Evolutionary conservation across 2,888 invertebrate genomes (phyloP).

Genomic region (Ariolimax columbianus): DNA sequence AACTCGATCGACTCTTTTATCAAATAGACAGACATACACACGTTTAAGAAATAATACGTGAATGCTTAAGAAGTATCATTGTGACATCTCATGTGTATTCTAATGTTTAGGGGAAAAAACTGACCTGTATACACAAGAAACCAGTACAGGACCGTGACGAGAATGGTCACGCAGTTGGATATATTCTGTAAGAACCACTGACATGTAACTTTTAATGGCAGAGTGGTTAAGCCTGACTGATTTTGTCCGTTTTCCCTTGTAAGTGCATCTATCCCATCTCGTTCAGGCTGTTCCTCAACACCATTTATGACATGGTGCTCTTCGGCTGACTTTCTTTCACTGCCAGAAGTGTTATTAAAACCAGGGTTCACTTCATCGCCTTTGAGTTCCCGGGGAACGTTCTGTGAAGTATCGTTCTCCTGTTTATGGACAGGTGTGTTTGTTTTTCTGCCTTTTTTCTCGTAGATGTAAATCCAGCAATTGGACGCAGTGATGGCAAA

Average conservation of each 20-base stretch:
- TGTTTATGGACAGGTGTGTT: background rate
- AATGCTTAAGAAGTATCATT: no score
- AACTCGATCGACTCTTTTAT: no score
- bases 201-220: background rate
- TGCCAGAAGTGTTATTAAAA: background rate
- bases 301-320: background rate
- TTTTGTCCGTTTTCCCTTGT: no score
- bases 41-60: no score
- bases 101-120: no score
- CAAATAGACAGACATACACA: no score
- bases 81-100: no score
- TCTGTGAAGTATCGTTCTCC: background rate
- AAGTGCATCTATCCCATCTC: background rate
- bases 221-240: background rate
- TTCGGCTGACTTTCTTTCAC: background rate
- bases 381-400: background rate
- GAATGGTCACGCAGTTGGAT: conserved; percentile 23
- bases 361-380: background rate
- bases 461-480: conserved; percentile 49
- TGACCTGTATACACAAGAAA: conserved; percentile 40
- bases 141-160: conserved; percentile 52
- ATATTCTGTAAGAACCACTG: conserved; percentile 54
- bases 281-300: background rate
- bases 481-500: conserved; percentile 51
- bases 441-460: background rate